Conservation (phyloP, 2,797 vertebrate genomes). For the Aplochiton taeniatus region DNA sequence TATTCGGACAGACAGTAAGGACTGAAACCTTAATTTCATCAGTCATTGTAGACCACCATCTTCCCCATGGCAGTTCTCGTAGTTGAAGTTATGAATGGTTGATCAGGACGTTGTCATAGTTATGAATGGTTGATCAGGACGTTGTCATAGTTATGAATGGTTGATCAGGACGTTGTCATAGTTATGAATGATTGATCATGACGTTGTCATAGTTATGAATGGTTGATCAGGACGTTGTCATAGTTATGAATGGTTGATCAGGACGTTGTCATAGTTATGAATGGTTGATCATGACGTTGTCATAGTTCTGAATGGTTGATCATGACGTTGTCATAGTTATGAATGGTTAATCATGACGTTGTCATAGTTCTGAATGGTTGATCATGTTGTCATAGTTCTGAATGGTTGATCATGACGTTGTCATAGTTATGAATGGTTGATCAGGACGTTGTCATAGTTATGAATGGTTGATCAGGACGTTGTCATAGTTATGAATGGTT, state of each 20-base stretch:
- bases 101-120: conserved; percentile 77
- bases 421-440: too few species aligned
- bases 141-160: conserved; percentile 45
- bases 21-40: background rate
- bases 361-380: too few species aligned
- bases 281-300: conserved; percentile 71
- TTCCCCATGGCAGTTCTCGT: too few species aligned
- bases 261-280: conserved; percentile 45
- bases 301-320: too few species aligned
- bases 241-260: too few species aligned
- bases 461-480: conserved; percentile 64
- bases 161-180: conserved; percentile 77
- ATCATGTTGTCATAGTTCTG: conserved; percentile 40
- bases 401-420: conserved; percentile 69
- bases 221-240: conserved; percentile 73
- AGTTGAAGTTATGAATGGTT: conserved; percentile 55
- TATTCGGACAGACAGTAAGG: too few species aligned
- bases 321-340: conserved; percentile 42
- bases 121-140: too few species aligned
- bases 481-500: conserved; percentile 81
- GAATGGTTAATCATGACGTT: conserved; percentile 68
- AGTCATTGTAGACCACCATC: background rate
- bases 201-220: conserved; percentile 46
- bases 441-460: conserved; percentile 45
- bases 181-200: too few species aligned